Percentiles rank a stretch among this genome's conserved stretches.
phyloP scores from a whole-genome alignment of 2,113 vertebrate species.

The Cyanoramphus novaezelandiae region DNA sequence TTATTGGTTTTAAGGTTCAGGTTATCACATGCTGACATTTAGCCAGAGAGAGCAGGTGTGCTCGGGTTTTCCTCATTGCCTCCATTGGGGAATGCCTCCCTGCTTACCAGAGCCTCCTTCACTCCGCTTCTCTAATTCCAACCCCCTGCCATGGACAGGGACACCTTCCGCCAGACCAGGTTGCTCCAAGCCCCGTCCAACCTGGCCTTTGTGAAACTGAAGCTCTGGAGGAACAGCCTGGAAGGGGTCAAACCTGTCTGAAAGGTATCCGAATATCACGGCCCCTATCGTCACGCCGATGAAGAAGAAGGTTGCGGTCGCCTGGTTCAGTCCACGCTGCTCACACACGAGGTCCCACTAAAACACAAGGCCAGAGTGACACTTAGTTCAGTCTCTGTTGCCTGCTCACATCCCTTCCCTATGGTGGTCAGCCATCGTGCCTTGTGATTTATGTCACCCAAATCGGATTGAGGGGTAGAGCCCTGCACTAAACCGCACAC shows the following conservation, averaged over 20 bases:
- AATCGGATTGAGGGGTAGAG: not conserved
- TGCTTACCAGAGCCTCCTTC: not conserved
- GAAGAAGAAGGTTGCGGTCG: slow-evolving; percentile 85
- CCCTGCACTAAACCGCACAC: not conserved
- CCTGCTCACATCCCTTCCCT: not conserved
- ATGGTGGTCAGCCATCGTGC: fast-evolving
- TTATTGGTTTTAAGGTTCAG: not conserved
- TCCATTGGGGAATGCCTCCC: not conserved
- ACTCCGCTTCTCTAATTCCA: not conserved
- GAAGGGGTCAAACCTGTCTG: slow-evolving; percentile 80
- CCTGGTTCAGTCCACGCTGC: slow-evolving; percentile 82
- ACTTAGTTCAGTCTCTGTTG: not conserved
- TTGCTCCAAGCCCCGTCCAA: not conserved
- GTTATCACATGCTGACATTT: not conserved
- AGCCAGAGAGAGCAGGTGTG: not conserved
- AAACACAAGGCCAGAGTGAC: not conserved
- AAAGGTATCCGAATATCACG: slow-evolving; percentile 81
- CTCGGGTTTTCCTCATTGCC: not conserved
- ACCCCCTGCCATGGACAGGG: not conserved
- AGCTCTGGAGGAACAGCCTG: not conserved
- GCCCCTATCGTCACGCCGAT: slow-evolving; percentile 84
- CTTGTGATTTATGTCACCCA: fast-evolving
- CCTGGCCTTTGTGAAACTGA: not conserved
- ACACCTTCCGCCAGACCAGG: not conserved
- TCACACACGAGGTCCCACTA: slow-evolving; percentile 92